Conservation (phyloP, 2,113 vertebrate genomes). For the Chloropsis hardwickii region DNA sequence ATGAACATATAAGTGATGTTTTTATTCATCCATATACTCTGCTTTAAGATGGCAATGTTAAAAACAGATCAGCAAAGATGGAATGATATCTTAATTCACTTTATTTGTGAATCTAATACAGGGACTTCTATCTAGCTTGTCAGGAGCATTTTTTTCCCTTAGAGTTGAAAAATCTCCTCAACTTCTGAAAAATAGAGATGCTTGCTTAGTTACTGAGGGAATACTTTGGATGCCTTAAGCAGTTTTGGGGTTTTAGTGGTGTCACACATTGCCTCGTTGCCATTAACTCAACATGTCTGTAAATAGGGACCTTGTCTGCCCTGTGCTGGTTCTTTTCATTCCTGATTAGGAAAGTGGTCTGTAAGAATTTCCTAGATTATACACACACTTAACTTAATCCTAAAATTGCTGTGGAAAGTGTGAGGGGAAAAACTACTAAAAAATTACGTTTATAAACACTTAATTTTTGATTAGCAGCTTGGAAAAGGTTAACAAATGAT, state of each 20-base stretch:
- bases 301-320: neutral
- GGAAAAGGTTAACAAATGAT: neutral
- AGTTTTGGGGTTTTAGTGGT: neutral
- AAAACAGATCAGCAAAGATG: neutral
- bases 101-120: neutral
- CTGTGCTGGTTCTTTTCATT: neutral
- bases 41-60: neutral
- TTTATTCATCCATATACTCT: neutral
- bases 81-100: neutral
- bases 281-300: neutral
- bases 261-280: neutral
- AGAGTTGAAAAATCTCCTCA: neutral
- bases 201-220: neutral
- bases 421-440: neutral
- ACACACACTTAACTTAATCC: neutral
- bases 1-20: neutral
- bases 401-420: neutral
- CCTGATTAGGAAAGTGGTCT: neutral
- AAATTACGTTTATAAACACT: neutral
- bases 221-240: neutral
- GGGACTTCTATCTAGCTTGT: neutral
- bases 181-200: neutral
- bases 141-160: neutral
- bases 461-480: neutral
- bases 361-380: neutral